phyloP scores from a whole-genome alignment of 2,113 vertebrate species.

The Promerops cafer region DNA sequence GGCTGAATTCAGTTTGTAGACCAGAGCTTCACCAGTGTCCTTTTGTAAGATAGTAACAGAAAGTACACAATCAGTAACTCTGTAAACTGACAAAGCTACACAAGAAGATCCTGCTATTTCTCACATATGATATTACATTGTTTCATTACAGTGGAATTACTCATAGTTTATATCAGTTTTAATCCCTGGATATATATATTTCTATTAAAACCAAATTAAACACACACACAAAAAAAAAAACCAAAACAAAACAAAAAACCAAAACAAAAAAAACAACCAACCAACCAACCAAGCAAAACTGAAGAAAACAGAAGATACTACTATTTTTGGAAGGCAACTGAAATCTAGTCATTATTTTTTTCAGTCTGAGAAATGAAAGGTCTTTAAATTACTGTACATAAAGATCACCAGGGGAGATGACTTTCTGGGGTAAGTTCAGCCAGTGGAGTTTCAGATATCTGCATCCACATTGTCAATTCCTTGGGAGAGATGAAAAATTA shows the following conservation, averaged over 20 bases:
- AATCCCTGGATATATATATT: not conserved
- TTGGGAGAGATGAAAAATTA: not conserved
- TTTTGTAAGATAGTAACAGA: not conserved
- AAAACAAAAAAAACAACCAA: too few relatives aligned
- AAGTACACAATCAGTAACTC: not conserved
- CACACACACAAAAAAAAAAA: not conserved
- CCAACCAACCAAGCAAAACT: too few relatives aligned
- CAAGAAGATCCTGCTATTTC: not conserved
- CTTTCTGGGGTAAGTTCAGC: not conserved
- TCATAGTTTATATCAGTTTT: not conserved
- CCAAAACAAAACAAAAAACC: not conserved
- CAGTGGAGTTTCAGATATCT: not conserved
- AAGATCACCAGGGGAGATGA: not conserved
- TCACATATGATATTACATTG: not conserved
- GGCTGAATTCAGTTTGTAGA: not conserved
- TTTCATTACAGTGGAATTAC: not conserved
- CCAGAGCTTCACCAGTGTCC: not conserved
- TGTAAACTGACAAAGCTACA: not conserved
- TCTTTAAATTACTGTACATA: not conserved
- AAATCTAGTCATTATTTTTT: not conserved
- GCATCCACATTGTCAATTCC: not conserved
- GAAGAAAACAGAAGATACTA: not conserved
- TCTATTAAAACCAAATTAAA: not conserved
- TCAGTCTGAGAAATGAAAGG: not conserved
- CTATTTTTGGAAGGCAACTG: not conserved